Evolutionary conservation across 2,888 invertebrate species (phyloP).

Genomic region (Dexiosoma caninum): DNA sequence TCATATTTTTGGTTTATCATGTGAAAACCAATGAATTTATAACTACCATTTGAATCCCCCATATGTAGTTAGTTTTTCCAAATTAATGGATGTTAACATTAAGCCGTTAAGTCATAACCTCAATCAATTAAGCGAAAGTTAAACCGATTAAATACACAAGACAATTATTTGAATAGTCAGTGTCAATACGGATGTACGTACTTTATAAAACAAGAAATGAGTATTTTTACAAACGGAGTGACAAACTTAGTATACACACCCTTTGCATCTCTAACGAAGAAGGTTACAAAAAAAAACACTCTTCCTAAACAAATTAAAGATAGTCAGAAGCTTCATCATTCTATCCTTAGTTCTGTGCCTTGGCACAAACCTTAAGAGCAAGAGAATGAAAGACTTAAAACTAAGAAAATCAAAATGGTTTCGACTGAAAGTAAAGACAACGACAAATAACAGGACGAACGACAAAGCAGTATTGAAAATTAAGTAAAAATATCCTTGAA

Average conservation of each 20-base stretch:
- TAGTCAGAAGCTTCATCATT: conserved; percentile 27
- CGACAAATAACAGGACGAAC: not conserved
- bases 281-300: conserved; percentile 30
- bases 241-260: not conserved
- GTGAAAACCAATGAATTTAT: no score
- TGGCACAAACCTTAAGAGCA: not conserved
- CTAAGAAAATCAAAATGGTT: conserved; percentile 25
- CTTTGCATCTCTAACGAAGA: no score
- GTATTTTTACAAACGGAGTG: not conserved
- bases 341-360: conserved; percentile 1
- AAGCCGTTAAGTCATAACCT: no score
- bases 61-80: no score
- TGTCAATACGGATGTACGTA: no score
- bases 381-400: not conserved
- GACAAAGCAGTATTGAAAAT: conserved; percentile 31
- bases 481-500: conserved; percentile 50
- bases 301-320: conserved; percentile 37
- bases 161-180: no score
- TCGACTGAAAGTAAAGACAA: conserved; percentile 11
- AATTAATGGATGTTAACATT: no score
- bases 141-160: no score
- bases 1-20: no score
- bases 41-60: no score
- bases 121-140: no score
- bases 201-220: no score